phyloP scores from a whole-genome alignment of 1,140 invertebrate species.

The Physella acuta region DNA sequence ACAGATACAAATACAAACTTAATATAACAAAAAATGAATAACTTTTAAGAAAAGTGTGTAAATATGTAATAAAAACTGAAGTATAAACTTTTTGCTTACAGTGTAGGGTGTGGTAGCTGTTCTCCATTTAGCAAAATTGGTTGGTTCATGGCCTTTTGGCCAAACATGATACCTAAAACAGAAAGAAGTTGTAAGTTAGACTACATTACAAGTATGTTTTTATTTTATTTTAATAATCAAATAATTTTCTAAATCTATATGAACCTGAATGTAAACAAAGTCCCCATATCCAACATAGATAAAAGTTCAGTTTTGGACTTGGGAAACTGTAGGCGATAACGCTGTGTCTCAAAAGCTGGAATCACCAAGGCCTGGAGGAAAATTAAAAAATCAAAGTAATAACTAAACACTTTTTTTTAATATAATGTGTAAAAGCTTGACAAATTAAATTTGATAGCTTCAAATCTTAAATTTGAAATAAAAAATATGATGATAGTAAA shows the following conservation, averaged over 20 bases:
- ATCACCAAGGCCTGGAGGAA: slow-evolving; percentile 84
- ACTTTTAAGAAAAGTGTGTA: no score
- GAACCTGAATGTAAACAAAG: slow-evolving; percentile 79
- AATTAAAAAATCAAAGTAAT: no score
- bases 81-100: slow-evolving; percentile 59
- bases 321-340: slow-evolving; percentile 80
- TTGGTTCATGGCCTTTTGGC: slow-evolving; percentile 82
- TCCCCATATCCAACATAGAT: slow-evolving; percentile 73
- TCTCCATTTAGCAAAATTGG: slow-evolving; percentile 82
- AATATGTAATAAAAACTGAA: neutral
- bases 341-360: slow-evolving; percentile 88
- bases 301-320: slow-evolving; percentile 78
- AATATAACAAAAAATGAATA: no score
- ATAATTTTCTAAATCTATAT: neutral
- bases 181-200: no score
- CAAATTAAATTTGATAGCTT: no score
- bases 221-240: neutral
- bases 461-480: neutral
- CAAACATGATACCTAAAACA: slow-evolving; percentile 64
- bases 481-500: neutral
- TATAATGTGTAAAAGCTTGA: no score
- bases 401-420: no score
- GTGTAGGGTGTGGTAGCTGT: slow-evolving; percentile 79
- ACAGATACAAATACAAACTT: slow-evolving; percentile 25
- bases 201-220: neutral